Percentiles rank a stretch among this genome's conserved stretches.
These are phyloP conservation scores for Choloepus hoffmanni DNA, from an alignment of 2,113 vertebrate genomes.

Conservation along the genomic window DNA sequence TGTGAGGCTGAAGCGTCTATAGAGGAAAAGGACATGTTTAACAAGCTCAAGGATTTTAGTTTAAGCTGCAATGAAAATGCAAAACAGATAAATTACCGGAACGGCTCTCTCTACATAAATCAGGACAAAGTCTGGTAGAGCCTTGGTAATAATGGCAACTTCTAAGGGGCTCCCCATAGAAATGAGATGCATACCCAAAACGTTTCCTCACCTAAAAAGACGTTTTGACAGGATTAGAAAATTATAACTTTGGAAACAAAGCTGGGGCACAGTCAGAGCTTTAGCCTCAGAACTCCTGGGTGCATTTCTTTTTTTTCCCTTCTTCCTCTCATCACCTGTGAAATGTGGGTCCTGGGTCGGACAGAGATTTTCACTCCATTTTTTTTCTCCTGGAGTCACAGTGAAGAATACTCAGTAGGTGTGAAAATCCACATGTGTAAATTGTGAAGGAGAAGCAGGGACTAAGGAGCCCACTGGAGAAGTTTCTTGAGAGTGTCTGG, in stretches of 20 bases:
- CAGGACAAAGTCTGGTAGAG: not conserved
- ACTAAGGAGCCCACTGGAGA: no score
- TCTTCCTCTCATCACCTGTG: not conserved
- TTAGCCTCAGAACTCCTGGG: no score
- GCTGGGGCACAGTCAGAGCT: fast-evolving
- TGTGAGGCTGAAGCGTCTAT: not conserved
- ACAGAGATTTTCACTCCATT: not conserved
- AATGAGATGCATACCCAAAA: not conserved
- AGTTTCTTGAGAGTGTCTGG: not conserved
- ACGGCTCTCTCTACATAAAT: not conserved
- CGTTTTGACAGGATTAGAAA: not conserved
- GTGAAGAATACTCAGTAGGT: fast-evolving
- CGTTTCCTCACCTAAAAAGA: not conserved
- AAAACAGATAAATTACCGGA: not conserved
- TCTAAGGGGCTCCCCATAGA: not conserved
- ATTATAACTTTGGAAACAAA: not conserved
- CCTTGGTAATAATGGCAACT: not conserved
- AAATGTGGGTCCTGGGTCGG: not conserved
- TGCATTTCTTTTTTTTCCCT: not conserved
- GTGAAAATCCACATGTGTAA: not conserved
- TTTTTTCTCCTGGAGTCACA: not conserved
- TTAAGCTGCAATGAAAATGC: not conserved
- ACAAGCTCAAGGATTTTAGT: not conserved
- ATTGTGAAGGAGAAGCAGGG: no score
- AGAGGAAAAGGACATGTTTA: not conserved